These are phyloP conservation scores for Drosophila hydei DNA, from an alignment of 1,140 invertebrate species.

Conservation along the genomic window DNA sequence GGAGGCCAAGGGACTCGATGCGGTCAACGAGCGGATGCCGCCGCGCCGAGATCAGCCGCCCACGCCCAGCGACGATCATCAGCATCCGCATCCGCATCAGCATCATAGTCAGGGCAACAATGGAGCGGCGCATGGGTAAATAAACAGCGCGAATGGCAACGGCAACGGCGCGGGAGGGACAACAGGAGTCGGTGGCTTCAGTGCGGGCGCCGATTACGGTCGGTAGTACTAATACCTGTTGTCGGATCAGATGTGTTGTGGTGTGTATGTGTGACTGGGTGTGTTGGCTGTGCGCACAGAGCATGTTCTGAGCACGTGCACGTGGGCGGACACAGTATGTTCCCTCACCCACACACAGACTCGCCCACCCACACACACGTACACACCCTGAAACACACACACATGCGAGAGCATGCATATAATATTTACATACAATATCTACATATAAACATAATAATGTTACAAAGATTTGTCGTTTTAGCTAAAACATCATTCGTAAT, in stretches of 20 bases:
- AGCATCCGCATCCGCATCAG: conserved; percentile 37
- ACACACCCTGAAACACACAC: background rate
- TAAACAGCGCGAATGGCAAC: background rate
- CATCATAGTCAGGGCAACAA: conserved; percentile 66
- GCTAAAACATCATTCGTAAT: conserved; percentile 43
- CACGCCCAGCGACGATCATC: conserved; percentile 81
- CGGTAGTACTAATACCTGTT: conserved; percentile 13
- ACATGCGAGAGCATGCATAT: conserved; percentile 13
- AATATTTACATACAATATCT: conserved; percentile 29
- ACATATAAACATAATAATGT: conserved; percentile 46
- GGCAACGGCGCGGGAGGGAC: conserved; percentile 9
- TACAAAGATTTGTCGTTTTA: conserved; percentile 47
- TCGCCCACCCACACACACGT: background rate
- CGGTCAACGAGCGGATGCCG: conserved; percentile 99
- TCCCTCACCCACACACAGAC: background rate
- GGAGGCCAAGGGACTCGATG: conserved; percentile 99
- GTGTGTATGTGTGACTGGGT: conserved; percentile 6
- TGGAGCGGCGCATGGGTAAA: conserved; percentile 72
- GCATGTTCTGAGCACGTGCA: conserved; percentile 3
- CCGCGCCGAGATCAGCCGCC: conserved; percentile 92
- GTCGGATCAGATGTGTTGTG: conserved; percentile 18
- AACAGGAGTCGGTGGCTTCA: conserved; percentile 1
- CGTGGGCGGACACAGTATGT: background rate
- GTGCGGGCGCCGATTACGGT: conserved; percentile 14
- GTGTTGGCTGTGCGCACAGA: conserved; percentile 3